Evolutionary conservation across 2,888 invertebrate genomes (phyloP).

Genomic region (Chloroclysta siterata): DNA sequence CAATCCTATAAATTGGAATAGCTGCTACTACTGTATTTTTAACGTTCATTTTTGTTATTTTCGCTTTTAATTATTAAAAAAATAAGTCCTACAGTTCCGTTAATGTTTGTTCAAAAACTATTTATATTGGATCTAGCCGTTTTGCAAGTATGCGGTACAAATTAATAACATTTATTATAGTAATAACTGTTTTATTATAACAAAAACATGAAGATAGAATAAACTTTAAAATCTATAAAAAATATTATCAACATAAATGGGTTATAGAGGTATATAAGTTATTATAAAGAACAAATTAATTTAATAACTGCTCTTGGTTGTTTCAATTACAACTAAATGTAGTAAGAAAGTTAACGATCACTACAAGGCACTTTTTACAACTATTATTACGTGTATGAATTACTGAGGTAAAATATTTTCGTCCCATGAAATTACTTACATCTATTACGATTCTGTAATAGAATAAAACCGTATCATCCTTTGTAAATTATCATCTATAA

Average conservation of each 20-base stretch:
- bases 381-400: not conserved
- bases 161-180: not conserved
- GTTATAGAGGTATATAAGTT: too few species aligned
- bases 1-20: too few species aligned
- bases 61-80: too few species aligned
- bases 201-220: not conserved
- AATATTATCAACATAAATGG: not conserved
- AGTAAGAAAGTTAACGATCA: slow-evolving; percentile 11
- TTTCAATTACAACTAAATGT: slow-evolving; percentile 12
- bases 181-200: too few species aligned
- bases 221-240: not conserved
- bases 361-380: slow-evolving; percentile 4
- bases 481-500: slow-evolving; percentile 1
- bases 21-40: too few species aligned
- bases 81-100: too few species aligned
- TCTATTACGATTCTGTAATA: not conserved
- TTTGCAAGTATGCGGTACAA: too few species aligned
- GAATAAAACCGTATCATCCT: not conserved
- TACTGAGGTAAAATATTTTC: slow-evolving; percentile 10
- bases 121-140: too few species aligned
- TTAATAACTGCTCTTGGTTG: slow-evolving; percentile 7
- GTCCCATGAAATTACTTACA: slow-evolving; percentile 3
- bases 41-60: too few species aligned
- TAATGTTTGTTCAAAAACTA: too few species aligned
- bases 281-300: slow-evolving; percentile 1